Base-by-base conservation (phyloP, 1,140 invertebrate species). In the Heliconius hewitsoni region DNA sequence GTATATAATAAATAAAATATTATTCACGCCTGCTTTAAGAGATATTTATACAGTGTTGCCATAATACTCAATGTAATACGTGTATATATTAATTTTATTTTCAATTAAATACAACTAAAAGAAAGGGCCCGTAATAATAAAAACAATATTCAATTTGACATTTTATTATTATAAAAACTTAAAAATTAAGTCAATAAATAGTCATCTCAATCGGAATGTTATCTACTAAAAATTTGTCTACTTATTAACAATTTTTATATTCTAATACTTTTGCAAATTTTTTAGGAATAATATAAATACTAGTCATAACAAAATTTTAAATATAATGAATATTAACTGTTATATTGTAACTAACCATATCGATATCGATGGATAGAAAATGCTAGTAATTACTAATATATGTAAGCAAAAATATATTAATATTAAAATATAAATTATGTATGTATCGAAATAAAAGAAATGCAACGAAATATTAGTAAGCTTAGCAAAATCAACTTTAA, bases 191-290 rank as follows among this genome's bases (percentile, higher is more conserved):
- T 66, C 27, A 66, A 66, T 66, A 66, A 66, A 66, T 66, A 66
- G 13, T 66, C 27, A 66, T 66, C 23, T 66, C 60, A 13, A 66
- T 66, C 60, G 60, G 60, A 66, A 66, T 66, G 60, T 66, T 66
- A 66, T 9, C n/a, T 27, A 30, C 60, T 30, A 66, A 16, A 66
- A 66, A 66, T 27, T 66, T 66, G 23, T 66, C 11, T 66, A 66
- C 1, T 11, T 66, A 66, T 27, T 27, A 66, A 66, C 60, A 66
- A 66, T 16, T 27, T 13, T 27, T 30, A 27, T 30, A 66, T 27
- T 57, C 60, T 30, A 66, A 11, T 66, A 2, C n/a, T 23, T 57
- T 8, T 23, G 5, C 9, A 27, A 30, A 30, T 6, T 66, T 27
- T 66, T 66, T n/a, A 66, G n/a, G 8, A 57, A 57, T 2, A 57